Evolutionary conservation across 1,140 invertebrate species (phyloP).

Genomic region (Pogonomyrmex californicus): DNA sequence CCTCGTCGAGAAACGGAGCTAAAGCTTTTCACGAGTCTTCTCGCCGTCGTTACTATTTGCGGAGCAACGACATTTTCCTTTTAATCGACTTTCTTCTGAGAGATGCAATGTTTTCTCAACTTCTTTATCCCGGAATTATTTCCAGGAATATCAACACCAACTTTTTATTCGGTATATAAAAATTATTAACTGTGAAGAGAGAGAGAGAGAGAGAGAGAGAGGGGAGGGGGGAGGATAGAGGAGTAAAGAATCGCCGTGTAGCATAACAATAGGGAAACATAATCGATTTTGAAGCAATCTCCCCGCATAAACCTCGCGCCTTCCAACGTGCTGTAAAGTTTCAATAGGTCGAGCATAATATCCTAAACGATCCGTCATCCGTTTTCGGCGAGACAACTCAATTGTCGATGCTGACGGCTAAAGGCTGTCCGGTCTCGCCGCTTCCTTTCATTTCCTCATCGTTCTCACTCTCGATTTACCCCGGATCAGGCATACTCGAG

Average conservation of each 20-base stretch:
- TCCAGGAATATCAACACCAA: background rate
- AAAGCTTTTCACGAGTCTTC: conserved; percentile 27
- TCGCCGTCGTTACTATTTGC: background rate
- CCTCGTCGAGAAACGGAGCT: conserved; percentile 16
- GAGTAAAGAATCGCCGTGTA: no score
- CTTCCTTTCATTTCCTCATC: conserved; percentile 40
- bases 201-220: no score
- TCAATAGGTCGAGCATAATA: conserved; percentile 40
- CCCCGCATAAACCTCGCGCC: background rate
- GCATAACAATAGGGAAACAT: background rate
- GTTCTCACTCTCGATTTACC: conserved; percentile 55
- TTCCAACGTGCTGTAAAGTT: conserved; percentile 9
- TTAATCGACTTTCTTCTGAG: conserved; percentile 30
- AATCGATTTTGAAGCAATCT: background rate
- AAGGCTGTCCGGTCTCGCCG: conserved; percentile 51
- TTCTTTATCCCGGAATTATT: conserved; percentile 18
- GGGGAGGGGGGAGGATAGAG: no score
- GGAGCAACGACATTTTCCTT: conserved; percentile 11
- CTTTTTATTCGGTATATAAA: background rate
- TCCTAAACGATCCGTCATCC: conserved; percentile 45
- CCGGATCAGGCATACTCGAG: conserved; percentile 69
- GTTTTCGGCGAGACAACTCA: conserved; percentile 59
- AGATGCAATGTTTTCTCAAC: conserved; percentile 8
- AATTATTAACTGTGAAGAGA: background rate
- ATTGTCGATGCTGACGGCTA: conserved; percentile 73